These are phyloP conservation scores for Macquaria ambigua DNA, from an alignment of 2,113 vertebrate species.

Conservation along the genomic window DNA sequence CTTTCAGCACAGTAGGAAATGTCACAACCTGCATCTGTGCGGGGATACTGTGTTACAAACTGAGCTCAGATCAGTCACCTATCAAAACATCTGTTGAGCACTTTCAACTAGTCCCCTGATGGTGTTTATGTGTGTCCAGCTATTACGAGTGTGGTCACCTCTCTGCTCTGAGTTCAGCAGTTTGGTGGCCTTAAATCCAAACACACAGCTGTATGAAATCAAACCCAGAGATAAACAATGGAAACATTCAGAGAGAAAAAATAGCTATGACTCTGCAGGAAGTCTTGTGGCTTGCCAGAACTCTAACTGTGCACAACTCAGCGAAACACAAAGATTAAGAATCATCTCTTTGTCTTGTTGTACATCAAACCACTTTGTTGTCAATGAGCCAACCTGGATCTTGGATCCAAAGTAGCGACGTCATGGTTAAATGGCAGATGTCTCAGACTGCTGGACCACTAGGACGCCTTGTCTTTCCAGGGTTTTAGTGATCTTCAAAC, in stretches of 20 bases:
- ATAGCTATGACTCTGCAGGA: slow-evolving; percentile 5
- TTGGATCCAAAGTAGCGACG: neutral
- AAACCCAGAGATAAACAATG: slow-evolving; percentile 53
- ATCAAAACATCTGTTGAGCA: slow-evolving; percentile 31
- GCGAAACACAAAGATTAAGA: slow-evolving; percentile 11
- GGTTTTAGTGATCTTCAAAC: slow-evolving; percentile 3
- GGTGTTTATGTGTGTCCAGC: slow-evolving; percentile 18
- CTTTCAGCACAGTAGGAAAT: slow-evolving; percentile 15
- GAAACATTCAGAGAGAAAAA: slow-evolving; percentile 32
- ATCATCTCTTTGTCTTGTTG: neutral
- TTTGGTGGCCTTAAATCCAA: slow-evolving; percentile 30
- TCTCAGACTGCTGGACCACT: neutral
- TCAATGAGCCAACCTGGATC: neutral
- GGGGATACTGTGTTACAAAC: slow-evolving; percentile 4
- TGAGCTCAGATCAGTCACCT: slow-evolving; percentile 10
- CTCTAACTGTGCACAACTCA: neutral
- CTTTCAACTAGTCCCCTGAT: slow-evolving; percentile 12
- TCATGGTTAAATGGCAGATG: neutral
- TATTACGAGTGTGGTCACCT: slow-evolving; percentile 1
- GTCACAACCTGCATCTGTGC: slow-evolving; percentile 13
- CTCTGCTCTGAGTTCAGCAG: neutral
- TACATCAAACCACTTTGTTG: neutral
- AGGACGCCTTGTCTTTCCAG: neutral
- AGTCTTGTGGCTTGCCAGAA: neutral
- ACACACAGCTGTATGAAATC: slow-evolving; percentile 42